A percentile compares a stretch with the other conserved stretches of the same genome.
phyloP scores from a whole-genome alignment of 2,797 vertebrate genomes.

The Sebastes hubbsi region DNA sequence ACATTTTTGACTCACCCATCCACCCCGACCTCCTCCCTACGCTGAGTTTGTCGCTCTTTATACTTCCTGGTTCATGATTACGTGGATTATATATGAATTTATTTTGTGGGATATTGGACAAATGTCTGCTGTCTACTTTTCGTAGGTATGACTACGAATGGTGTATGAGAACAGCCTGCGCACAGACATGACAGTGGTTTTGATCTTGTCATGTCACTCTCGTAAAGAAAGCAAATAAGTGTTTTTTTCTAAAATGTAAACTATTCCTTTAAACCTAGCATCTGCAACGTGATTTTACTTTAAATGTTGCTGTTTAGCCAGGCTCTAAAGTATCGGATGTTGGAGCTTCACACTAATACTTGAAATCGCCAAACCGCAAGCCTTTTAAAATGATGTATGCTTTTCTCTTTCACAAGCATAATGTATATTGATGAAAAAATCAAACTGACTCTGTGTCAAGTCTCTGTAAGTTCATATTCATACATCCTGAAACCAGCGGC shows the following conservation, averaged over 20 bases:
- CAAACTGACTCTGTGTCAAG: neutral
- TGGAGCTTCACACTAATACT: neutral
- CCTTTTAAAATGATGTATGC: neutral
- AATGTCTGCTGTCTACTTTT: no score
- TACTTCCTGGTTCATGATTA: no score
- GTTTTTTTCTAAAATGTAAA: neutral
- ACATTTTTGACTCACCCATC: no score
- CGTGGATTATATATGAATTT: no score
- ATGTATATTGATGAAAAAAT: neutral
- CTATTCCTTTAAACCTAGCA: neutral
- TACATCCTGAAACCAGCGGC: neutral
- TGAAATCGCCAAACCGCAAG: neutral
- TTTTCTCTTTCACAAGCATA: neutral
- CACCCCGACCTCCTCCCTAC: no score
- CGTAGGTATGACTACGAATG: no score
- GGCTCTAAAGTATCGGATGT: neutral
- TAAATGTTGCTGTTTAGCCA: neutral
- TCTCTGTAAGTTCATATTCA: neutral
- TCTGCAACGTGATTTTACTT: neutral
- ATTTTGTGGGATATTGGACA: no score
- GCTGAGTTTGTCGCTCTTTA: no score
- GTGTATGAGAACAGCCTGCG: no score
- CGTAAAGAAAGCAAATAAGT: neutral
- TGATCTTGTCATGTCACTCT: neutral
- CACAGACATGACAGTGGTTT: neutral